Base-by-base conservation (phyloP, 1,140 invertebrate genomes). In the Drosophila sucinea region DNA sequence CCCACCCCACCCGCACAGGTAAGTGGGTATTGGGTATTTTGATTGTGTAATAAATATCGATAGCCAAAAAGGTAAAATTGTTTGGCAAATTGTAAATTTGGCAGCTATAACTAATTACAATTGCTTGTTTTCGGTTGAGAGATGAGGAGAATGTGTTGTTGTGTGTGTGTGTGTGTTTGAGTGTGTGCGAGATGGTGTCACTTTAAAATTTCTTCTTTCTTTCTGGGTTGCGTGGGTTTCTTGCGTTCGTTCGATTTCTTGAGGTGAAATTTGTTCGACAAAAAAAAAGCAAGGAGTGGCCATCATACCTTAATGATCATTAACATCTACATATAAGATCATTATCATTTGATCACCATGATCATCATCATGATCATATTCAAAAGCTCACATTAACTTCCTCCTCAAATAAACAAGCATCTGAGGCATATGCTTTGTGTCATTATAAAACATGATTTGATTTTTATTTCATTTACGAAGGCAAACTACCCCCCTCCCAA, bases 21-120 rank as follows among this genome's bases (percentile, higher is more conserved):
- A 62, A 71, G 56, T 62, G 67, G 76, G 63, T 40, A 73, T 38
- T 38, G 8, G 35, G 51, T 35, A 23, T 73, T 51, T 68, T 70
- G 77, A 85, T 84, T 84, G 81, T 84, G 81, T 78, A 82, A 83
- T 71, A 61, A 60, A 29, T 73, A 67, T 76, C 62, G 75, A 76
- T 76, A 62, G 73, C 54, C 73, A 69, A 76, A 77, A 75, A 54
- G 25, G 3, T 44, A 60, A 38, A 60, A 73, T 44, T 32, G 64
- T 29, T 30, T 29, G 69, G 69, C 69, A 44, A 41, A 75, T 75
- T 63, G 35, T 38, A 38, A 38, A 38, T 38, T 69, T 76, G 60
- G 73, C 60, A 58, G 73, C 72, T 44, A 2, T 10, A 60, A 6
- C 3, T 25, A 38, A 32, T 32, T 35, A 60, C 33, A 38, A 73